Conservation (phyloP, 2,797 vertebrate genomes). For the Carduelis carduelis region DNA sequence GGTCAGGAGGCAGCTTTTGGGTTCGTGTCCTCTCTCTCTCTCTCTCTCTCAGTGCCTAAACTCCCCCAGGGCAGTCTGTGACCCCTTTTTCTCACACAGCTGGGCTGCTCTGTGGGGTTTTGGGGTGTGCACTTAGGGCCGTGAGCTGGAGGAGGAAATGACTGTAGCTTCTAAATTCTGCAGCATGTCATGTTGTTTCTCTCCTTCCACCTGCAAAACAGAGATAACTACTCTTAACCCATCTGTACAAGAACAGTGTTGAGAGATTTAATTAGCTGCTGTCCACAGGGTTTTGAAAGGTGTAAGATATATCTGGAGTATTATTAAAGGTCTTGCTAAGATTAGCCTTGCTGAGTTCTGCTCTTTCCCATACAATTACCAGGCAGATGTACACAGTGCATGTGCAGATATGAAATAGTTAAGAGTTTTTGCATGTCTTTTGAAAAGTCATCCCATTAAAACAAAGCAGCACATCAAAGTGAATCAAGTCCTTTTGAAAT, state of each 20-base stretch:
- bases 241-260: not conserved
- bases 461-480: constrained; percentile 40
- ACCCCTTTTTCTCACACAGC: not conserved
- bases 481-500: constrained; percentile 39
- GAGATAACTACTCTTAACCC: constrained; percentile 7
- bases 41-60: not conserved
- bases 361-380: not conserved
- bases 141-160: not conserved
- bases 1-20: not conserved
- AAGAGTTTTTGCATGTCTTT: not conserved
- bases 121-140: not conserved
- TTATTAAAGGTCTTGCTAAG: not conserved
- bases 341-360: not conserved
- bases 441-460: constrained; percentile 5
- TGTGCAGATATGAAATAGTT: not conserved
- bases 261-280: constrained; percentile 15
- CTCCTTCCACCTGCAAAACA: not conserved
- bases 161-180: not conserved
- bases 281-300: constrained; percentile 1
- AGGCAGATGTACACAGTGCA: rapidly evolving
- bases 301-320: not conserved
- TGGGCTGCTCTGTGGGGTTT: not conserved
- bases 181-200: not conserved
- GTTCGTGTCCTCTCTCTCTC: not conserved
- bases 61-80: not conserved